A percentile compares a stretch with the other conserved stretches of the same genome.
Evolutionary conservation across 2,888 invertebrate species (phyloP).

Genomic region (Dichetophora obliterata): DNA sequence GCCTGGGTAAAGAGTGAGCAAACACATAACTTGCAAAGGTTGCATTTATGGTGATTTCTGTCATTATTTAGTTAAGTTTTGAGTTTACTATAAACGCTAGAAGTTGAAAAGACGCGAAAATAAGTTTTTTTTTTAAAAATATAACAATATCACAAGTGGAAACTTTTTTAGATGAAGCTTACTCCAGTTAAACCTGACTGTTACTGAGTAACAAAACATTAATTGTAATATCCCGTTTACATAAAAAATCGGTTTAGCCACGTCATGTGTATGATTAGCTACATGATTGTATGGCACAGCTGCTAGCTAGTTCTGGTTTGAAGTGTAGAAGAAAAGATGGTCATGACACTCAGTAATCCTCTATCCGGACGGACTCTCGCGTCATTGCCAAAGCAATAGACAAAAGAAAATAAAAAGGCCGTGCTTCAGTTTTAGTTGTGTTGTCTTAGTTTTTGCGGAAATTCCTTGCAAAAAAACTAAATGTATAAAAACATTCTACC

Average conservation of each 20-base stretch:
- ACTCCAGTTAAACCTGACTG: background rate
- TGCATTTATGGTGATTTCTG: no score
- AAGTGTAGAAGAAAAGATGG: conserved; percentile 21
- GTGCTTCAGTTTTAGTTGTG: background rate
- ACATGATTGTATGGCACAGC: background rate
- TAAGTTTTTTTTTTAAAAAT: conserved; percentile 21
- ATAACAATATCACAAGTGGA: background rate
- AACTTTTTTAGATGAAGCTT: background rate
- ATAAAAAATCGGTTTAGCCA: conserved; percentile 52
- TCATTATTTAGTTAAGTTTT: no score
- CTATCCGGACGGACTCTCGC: background rate
- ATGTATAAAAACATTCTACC: no score
- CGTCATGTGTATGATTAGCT: conserved; percentile 48
- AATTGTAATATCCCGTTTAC: background rate
- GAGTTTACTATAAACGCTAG: conserved; percentile 51
- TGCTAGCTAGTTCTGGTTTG: background rate
- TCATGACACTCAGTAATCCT: conserved; percentile 4
- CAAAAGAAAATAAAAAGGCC: background rate
- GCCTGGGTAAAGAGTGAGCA: no score
- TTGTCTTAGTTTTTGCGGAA: background rate
- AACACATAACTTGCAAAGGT: no score
- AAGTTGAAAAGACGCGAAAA: conserved; percentile 43
- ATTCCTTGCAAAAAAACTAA: background rate
- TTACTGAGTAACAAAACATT: background rate
- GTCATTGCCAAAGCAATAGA: background rate